Base-by-base conservation (phyloP, 2,113 vertebrate species). In the Fregetta grallaria region DNA sequence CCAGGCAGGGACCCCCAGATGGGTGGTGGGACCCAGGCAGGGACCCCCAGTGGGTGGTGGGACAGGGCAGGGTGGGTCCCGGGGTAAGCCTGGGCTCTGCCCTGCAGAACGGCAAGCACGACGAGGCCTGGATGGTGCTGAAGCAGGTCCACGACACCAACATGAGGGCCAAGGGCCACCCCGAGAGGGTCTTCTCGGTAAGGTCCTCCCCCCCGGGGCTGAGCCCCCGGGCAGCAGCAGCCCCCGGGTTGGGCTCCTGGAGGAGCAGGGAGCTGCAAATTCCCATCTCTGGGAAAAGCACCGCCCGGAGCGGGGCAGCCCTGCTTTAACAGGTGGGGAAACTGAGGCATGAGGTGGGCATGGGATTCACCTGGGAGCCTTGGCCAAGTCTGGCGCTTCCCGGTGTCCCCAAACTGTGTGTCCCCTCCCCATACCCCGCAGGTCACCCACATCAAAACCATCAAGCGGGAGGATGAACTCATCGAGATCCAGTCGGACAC, bases 61-160 rank as follows among this genome's bases (percentile, higher is more conserved):
- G 19, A 9, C 3, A 5, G 34, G 67, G 7, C 4, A 6, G 32
- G 7, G 17, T 7, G 0, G 5, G 59, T 16, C 5, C 61, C 2
- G 1, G 8, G 11, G 11, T 61, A 53, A 93, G 30, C 74, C 22
- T 12, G 1, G 56, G 36, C 50, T 63, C 21, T 94, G 59, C 97
- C 58, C 92, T 53, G 20, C 96, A 99, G 99, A 99, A 99, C 0
- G 99, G 99, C 65, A 99, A 99, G 78, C 99, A 99, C 0, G 99
- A 99, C 1, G 99, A 99, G 94, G 99, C 99, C 47, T 99, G 99
- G 99, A 99, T 99, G 99, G 99, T 99, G 79, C 98, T 99, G 96
- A 99, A 99, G 97, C 99, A 99, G 93, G 99, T 99, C 72, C 99
- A 99, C 4, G 99, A 99, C 97, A 99, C 99, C 97, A 99, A 99